These are phyloP conservation scores for Mobula hypostoma DNA, from an alignment of 2,113 vertebrate species.

Conservation along the genomic window DNA sequence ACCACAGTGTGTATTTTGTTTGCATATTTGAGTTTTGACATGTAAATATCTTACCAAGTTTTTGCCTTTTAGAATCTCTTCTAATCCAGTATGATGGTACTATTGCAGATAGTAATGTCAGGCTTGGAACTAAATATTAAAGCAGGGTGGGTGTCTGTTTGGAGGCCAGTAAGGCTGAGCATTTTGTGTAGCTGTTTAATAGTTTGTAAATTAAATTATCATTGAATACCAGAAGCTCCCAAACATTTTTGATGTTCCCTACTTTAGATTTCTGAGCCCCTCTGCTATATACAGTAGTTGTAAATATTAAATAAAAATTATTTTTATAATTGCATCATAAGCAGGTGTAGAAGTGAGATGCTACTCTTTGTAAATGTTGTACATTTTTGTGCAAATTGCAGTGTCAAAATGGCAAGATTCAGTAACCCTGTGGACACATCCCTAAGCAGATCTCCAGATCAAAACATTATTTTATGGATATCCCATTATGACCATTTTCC, in stretches of 20 bases:
- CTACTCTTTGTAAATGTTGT: background rate
- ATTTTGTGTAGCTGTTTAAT: background rate
- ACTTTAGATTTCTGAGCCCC: too few relatives aligned
- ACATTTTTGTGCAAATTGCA: background rate
- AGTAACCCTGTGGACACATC: background rate
- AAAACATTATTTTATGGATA: background rate
- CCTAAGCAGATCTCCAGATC: background rate
- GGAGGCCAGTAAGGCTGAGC: background rate
- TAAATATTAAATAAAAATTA: too few relatives aligned
- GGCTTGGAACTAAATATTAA: background rate
- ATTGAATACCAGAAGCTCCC: too few relatives aligned
- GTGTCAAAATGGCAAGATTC: background rate
- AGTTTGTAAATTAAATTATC: background rate
- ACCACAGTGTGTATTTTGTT: slow-evolving; percentile 40
- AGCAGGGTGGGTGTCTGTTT: background rate
- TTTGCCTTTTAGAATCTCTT: slow-evolving; percentile 34
- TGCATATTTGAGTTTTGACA: background rate
- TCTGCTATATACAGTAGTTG: too few relatives aligned
- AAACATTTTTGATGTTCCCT: too few relatives aligned
- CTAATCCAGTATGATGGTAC: slow-evolving; percentile 40
- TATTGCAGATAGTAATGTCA: background rate
- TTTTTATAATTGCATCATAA: too few relatives aligned
- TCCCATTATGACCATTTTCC: background rate
- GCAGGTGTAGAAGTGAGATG: background rate
- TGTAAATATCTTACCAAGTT: slow-evolving; percentile 41